Evolutionary conservation across 2,888 invertebrate species (phyloP), one percentile per base, ranked within the genome.

Genomic region (Cantharis rufa): DNA sequence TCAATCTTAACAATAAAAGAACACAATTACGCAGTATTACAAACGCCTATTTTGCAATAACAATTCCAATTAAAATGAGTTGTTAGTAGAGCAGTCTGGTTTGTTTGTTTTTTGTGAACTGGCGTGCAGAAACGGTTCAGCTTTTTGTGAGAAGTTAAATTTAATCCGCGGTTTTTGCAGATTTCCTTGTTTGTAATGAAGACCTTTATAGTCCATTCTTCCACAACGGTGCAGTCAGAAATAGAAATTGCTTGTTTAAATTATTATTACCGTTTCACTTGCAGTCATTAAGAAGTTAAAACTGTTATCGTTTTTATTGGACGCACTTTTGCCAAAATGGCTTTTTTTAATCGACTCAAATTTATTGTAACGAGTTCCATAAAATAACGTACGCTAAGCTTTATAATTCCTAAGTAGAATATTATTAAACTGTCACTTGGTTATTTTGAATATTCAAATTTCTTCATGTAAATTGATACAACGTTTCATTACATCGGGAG

Each of bases 171-270:
- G 72, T 78, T 78, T 79, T 76, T 77, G 75, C 69, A 72, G 76
- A 77, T 79, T 79, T 75, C 72, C 75, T 70, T 74, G 74, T 72
- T 72, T 72, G 79, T 79, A 79, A 79, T 79, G 72, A 75, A 79
- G 79, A 74, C 74, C 75, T 74, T 77, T 72, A 72, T 74, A 72
- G 76, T 74, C 75, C 70, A 72, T 77, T 70, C 74, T 70, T 76
- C 69, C 62, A 72, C 16, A 62, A 75, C 61, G 69, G 69, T 28
- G 71, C 69, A 69, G 71, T 15, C 62, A 32, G 18, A 48, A 70
- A 70, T 16, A 63, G 68, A 71, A 72, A 75, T 72, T 72, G 70
- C 69, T 62, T 28, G 75, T 62, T 71, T 75, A 75, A 75, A 75
- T 75, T 75, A 75, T 75, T 72, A 75, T 74, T 74, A 63, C 70